Evolutionary conservation across 1,140 invertebrate species (phyloP).

Genomic region (Calliopsis andreniformis): DNA sequence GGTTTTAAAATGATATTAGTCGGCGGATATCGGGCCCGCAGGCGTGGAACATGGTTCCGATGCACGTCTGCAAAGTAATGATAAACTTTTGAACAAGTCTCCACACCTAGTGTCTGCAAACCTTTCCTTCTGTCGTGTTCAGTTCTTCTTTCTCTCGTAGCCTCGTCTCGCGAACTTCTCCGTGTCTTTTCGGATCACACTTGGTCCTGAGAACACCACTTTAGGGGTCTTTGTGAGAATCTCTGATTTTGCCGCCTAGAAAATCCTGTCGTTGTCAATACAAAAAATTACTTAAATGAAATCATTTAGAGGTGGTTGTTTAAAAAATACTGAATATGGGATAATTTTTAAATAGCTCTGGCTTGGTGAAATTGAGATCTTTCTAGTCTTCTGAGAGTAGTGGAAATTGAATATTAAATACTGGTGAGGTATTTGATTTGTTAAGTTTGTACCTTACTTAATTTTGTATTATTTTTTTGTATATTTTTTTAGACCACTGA

Average conservation of each 20-base stretch:
- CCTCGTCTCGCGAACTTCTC: constrained; percentile 21
- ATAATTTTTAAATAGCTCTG: too few species aligned
- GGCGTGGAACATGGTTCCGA: constrained; percentile 48
- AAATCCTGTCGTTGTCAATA: too few species aligned
- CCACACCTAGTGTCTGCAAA: constrained; percentile 53
- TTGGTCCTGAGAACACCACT: constrained; percentile 40
- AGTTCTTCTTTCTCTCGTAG: background rate
- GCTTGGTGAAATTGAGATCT: too few species aligned
- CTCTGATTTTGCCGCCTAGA: background rate
- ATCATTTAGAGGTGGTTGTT: too few species aligned
- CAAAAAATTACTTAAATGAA: too few species aligned
- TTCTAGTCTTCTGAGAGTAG: too few species aligned
- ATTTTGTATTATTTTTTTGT: background rate
- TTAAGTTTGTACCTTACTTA: background rate
- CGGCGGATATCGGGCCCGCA: constrained; percentile 48
- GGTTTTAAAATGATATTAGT: constrained; percentile 78
- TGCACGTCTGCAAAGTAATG: constrained; percentile 71
- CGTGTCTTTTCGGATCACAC: constrained; percentile 22
- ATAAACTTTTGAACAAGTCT: constrained; percentile 74
- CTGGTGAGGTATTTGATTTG: too few species aligned
- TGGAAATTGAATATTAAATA: too few species aligned
- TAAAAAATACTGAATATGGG: too few species aligned
- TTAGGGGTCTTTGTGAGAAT: background rate
- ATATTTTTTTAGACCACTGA: too few species aligned
- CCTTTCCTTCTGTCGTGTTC: constrained; percentile 27